Evolutionary conservation across 2,888 invertebrate species (phyloP).

Genomic region (Aspidapion aeneum): DNA sequence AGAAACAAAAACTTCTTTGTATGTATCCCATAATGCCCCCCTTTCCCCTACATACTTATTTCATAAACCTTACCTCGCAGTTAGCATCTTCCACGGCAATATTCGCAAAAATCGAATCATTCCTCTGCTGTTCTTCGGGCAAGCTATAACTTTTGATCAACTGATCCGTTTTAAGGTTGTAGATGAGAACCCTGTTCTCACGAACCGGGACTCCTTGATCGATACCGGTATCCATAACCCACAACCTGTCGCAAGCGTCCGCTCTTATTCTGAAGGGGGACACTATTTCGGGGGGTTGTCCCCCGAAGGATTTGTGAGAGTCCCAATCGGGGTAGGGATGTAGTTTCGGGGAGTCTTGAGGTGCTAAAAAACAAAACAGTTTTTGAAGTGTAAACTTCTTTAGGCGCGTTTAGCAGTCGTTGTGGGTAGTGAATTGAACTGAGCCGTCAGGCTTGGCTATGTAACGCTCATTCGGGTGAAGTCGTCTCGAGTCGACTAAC

Average conservation of each 20-base stretch:
- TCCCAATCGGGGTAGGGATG: slow-evolving; percentile 81
- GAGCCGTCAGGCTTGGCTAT: too few species aligned
- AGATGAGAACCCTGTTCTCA: slow-evolving; percentile 64
- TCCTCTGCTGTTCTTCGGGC: slow-evolving; percentile 52
- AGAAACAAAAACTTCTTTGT: too few species aligned
- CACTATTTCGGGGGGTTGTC: slow-evolving; percentile 59
- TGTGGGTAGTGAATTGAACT: too few species aligned
- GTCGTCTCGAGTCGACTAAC: too few species aligned
- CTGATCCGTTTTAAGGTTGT: slow-evolving; percentile 68
- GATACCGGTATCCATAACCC: slow-evolving; percentile 73
- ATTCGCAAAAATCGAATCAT: slow-evolving; percentile 70
- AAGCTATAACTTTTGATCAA: slow-evolving; percentile 63
- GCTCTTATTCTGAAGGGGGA: slow-evolving; percentile 72
- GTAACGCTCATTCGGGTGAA: too few species aligned
- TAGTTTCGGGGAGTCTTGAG: slow-evolving; percentile 57
- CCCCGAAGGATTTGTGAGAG: slow-evolving; percentile 58
- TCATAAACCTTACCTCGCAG: slow-evolving; percentile 55
- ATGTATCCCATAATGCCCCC: too few species aligned
- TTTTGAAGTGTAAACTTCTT: too few species aligned
- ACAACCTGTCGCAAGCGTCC: slow-evolving; percentile 67
- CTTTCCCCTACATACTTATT: too few species aligned
- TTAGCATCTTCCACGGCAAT: slow-evolving; percentile 73
- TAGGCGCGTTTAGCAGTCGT: too few species aligned
- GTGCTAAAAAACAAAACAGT: slow-evolving; percentile 15
- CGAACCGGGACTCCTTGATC: slow-evolving; percentile 44